Percentiles rank a stretch among this genome's conserved stretches.
Evolutionary conservation across 92 coral and sea anemone genomes (phyloP).

Genomic region (Umimayanthus chanpuru): DNA sequence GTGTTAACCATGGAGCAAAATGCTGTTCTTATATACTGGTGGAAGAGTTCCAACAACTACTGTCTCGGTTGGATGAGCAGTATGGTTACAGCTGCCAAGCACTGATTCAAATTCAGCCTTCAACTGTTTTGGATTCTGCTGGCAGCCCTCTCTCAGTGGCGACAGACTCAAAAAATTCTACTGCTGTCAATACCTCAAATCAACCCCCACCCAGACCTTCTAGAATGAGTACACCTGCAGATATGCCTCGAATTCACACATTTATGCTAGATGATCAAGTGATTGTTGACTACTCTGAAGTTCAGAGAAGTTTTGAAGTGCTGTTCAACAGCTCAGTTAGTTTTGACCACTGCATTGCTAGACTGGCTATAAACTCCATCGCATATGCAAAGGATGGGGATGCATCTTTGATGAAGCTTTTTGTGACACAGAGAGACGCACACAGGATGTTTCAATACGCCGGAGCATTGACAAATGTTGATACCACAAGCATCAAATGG

Average conservation of each 20-base stretch:
- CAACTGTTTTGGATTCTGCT: conserved; percentile 37
- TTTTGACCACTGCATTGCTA: conserved; percentile 32
- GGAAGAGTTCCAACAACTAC: conserved; percentile 50
- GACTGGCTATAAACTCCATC: conserved; percentile 41
- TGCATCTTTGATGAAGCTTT: conserved; percentile 26
- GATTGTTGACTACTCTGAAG: conserved; percentile 59
- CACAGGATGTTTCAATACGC: conserved; percentile 66
- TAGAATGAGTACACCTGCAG: background rate
- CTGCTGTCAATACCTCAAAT: conserved; percentile 23
- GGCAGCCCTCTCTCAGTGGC: background rate
- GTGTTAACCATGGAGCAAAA: conserved; percentile 62
- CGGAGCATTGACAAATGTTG: conserved; percentile 66
- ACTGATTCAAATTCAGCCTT: conserved; percentile 46
- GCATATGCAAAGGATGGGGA: conserved; percentile 34
- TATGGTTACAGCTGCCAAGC: conserved; percentile 39
- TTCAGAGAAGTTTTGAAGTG: conserved; percentile 56
- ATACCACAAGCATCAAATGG: conserved; percentile 54
- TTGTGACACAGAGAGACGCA: conserved; percentile 65
- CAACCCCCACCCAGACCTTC: background rate
- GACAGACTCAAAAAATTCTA: conserved; percentile 3
- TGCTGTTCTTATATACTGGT: conserved; percentile 65
- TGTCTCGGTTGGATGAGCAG: conserved; percentile 53
- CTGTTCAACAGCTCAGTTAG: conserved; percentile 60
- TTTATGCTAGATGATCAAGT: conserved; percentile 57
- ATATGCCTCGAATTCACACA: conserved; percentile 42